Evolutionary conservation across 1,140 invertebrate species (phyloP).

Genomic region (Lamellibrachia luymesi): DNA sequence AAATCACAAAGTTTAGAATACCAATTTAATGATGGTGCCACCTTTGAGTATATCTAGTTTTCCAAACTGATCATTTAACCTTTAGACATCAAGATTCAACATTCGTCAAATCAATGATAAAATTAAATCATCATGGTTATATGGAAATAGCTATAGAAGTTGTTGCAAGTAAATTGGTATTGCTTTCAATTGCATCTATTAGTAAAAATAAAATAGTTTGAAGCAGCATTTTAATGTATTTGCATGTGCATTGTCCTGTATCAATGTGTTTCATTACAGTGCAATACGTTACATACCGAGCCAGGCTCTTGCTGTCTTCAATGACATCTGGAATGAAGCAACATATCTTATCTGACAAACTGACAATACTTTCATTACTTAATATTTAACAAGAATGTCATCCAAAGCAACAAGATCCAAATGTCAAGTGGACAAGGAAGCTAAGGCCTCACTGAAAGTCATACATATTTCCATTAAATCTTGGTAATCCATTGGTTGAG

Average conservation of each 20-base stretch:
- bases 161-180: background rate
- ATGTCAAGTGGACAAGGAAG: too few species aligned
- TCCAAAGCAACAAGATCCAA: too few species aligned
- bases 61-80: background rate
- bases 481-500: too few species aligned
- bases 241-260: background rate
- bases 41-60: background rate
- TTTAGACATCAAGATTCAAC: background rate
- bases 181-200: background rate
- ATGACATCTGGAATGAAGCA: constrained; percentile 11
- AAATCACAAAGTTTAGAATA: background rate
- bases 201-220: background rate
- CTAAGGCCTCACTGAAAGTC: too few species aligned
- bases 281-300: constrained; percentile 14
- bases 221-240: background rate
- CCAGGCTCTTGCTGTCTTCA: constrained; percentile 16
- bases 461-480: too few species aligned
- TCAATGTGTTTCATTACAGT: background rate
- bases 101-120: background rate
- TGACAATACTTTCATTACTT: too few species aligned
- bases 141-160: background rate
- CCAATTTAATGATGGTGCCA: background rate
- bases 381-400: too few species aligned
- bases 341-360: background rate
- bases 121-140: too few species aligned